These are phyloP conservation scores for Exaiptasia diaphana DNA, from an alignment of 64 coral and sea anemone species.

Conservation along the genomic window DNA sequence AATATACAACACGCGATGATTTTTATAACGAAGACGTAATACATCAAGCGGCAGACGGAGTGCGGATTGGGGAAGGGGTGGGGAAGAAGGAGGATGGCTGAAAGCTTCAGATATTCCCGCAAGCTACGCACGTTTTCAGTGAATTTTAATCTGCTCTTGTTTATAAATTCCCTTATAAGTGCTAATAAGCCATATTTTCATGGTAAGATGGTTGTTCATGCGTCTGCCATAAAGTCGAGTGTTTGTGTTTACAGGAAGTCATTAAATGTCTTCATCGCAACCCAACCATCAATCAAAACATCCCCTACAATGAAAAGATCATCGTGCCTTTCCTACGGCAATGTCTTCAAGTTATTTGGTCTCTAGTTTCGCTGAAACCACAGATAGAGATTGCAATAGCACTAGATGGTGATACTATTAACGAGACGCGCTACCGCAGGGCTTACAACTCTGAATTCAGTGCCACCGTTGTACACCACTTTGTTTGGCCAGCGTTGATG, in stretches of 20 bases:
- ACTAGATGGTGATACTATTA: conserved; percentile 70
- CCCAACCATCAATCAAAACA: conserved; percentile 20
- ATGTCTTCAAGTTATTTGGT: conserved; percentile 66
- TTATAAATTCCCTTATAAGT: no score
- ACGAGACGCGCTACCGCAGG: conserved; percentile 68
- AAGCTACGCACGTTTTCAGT: no score
- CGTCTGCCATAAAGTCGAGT: no score
- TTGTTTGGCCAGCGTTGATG: conserved; percentile 79
- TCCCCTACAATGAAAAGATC: conserved; percentile 68
- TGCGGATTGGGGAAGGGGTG: no score
- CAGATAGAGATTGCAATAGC: conserved; percentile 74
- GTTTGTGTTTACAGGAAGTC: conserved; percentile 40
- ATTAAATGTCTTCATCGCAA: conserved; percentile 77
- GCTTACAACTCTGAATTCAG: conserved; percentile 72
- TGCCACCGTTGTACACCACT: conserved; percentile 64
- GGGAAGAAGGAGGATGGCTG: no score
- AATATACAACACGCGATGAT: no score
- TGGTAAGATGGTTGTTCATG: no score
- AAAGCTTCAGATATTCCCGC: no score
- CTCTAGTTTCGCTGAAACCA: conserved; percentile 61
- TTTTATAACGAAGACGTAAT: no score
- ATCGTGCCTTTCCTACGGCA: conserved; percentile 66
- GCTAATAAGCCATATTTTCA: no score
- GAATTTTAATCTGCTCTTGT: no score
- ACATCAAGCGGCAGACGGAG: no score